Base-by-base conservation (phyloP, 30 jellyfish, hydroid and myxozoan species). In the Cassiopea andromeda region DNA sequence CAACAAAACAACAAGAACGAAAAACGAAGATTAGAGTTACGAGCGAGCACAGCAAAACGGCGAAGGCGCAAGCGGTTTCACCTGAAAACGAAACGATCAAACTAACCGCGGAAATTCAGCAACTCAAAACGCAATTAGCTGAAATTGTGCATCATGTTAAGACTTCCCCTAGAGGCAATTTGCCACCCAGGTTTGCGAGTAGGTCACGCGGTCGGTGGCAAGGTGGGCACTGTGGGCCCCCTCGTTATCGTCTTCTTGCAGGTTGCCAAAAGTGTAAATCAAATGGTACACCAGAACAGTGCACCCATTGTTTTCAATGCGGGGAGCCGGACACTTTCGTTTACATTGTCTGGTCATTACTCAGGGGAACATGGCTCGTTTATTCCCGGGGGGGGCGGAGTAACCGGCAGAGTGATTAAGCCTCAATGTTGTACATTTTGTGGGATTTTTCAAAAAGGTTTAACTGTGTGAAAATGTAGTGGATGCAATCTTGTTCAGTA, bases 401-500 rank as follows among this genome's bases (percentile, higher is more conserved):
- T 54, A 54, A 54, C 64, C 64, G 64, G 12, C 12, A 0, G 0
- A 54, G 64, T 54, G 12, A 54, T 0, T 54, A 54, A 54, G 64
- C 64, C 64, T 54, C 64, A 54, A 3, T 54, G 64, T 10, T 54
- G 0, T 54, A 54, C 0, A 0, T 54, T 54, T 54, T 54, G 64
- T 54, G 64, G 64, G 64, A 54, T 0, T 54, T 54, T 0, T 54
- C 64, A 54, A 54, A 0, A 54, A 3, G 64, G 64, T 54, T 54
- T 10, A 54, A 54, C 64, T 54, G 64, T 54, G 7, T 54, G 64
- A 0, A 54, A 54, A 54, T 54, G 38, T 27, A 27, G 38, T 27
- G 38, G 38, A 27, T 27, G 64, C 64, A 6, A 54, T 54, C 12
- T 81, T 69, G 96, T 73, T 58, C 44, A 71, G 46, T 88, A 78